phyloP scores from a whole-genome alignment of 2,113 vertebrate genomes.

The Periophthalmus modestus region DNA sequence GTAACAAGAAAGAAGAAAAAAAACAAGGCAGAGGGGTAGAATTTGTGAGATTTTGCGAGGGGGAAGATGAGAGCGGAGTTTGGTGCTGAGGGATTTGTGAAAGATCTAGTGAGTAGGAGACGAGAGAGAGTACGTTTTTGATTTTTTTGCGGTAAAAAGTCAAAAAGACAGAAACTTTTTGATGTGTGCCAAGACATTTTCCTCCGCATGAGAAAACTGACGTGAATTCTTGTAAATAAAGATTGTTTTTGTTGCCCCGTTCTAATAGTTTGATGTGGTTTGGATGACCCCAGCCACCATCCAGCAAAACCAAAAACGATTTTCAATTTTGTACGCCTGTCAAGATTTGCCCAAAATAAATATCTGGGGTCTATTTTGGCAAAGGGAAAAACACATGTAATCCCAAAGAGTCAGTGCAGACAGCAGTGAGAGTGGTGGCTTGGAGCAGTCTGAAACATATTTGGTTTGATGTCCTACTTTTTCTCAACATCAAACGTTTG shows the following conservation, averaged over 20 bases:
- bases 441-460: constrained; percentile 6
- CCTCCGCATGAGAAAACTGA: not conserved
- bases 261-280: not conserved
- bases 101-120: constrained; percentile 57
- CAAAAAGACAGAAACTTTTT: constrained; percentile 25
- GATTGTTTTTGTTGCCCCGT: not conserved
- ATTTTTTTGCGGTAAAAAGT: constrained; percentile 34
- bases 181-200: constrained; percentile 15
- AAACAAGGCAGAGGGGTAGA: constrained; percentile 14
- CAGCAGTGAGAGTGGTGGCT: not conserved
- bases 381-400: too few relatives aligned
- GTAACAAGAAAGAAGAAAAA: constrained; percentile 15
- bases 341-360: constrained; percentile 6
- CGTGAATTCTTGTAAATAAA: constrained; percentile 7
- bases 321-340: not conserved
- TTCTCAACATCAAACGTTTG: constrained; percentile 5
- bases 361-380: not conserved
- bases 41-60: constrained; percentile 58
- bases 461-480: not conserved
- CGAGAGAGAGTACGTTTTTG: constrained; percentile 32
- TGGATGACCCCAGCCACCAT: not conserved
- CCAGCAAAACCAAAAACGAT: not conserved
- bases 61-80: constrained; percentile 64
- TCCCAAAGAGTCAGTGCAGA: not conserved
- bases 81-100: constrained; percentile 59